Evolutionary conservation across 1,140 invertebrate genomes (phyloP), one percentile per base, ranked within the genome.

Genomic region (Drosophila pruinosa): DNA sequence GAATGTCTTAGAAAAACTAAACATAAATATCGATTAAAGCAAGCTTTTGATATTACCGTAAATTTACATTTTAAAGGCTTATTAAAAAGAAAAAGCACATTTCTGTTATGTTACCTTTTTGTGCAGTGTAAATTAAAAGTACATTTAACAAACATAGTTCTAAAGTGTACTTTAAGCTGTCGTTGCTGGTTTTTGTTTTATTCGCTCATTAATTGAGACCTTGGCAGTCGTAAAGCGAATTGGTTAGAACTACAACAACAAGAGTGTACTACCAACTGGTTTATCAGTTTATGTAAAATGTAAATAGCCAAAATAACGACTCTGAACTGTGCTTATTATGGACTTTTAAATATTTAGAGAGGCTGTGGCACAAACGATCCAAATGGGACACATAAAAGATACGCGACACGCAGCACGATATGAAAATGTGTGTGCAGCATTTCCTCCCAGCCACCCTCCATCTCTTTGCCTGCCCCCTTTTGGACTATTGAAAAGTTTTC

Each of bases 331-430:
- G 67, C 78, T 65, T 67, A 63, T 85, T 86, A 86, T 86, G 81
- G 68, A 77, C 75, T 78, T 78, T 85, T 80, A 75, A 75, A 75
- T 77, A 77, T 85, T 86, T 57, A 45, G 38, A 45, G 58, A 41
- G 39, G 64, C 63, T 52, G 56, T 31, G 39, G 43, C 31, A 53
- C 21, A 75, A 75, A 74, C 81, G 61, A 76, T 61, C 47, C 81
- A 77, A 79, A 67, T 79, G 80, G 80, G 80, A 79, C 61, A 65
- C 64, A 85, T 85, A 70, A 76, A 57, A 85, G 61, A 71, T 75
- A 78, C 39, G 54, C 61, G 52, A 48, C 8, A 34, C 43, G 14
- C 38, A 59, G 43, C 39, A 59, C 39, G 24, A 34, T 26, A 26
- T 31, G 24, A 52, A 54, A 56, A 43, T 10, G 12, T 62, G 12